Evolutionary conservation across 2,113 vertebrate species (phyloP).

Genomic region (human): GRCh38 chr5:157642501-157643000

Average conservation of each 20-base stretch:
- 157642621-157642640: not conserved
- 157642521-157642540: not conserved
- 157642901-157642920: not conserved
- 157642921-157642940: not conserved
- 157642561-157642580: not conserved
- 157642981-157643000: not conserved
- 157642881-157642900: not conserved
- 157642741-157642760: conserved; percentile 7
- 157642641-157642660: not conserved
- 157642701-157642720: not conserved
- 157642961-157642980: not conserved
- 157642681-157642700: not conserved
- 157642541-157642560: not conserved
- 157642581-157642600: not conserved
- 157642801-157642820: not conserved
- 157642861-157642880: not conserved
- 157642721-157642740: not conserved
- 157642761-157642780: not conserved
- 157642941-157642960: conserved; percentile 1
- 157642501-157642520: not conserved
- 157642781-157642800: not conserved
- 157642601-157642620: not conserved
- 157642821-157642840: not conserved
- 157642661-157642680: too few relatives aligned
- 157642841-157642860: not conserved